Evolutionary conservation across 2,888 invertebrate genomes (phyloP).

Genomic region (Ptilodon capucinus): DNA sequence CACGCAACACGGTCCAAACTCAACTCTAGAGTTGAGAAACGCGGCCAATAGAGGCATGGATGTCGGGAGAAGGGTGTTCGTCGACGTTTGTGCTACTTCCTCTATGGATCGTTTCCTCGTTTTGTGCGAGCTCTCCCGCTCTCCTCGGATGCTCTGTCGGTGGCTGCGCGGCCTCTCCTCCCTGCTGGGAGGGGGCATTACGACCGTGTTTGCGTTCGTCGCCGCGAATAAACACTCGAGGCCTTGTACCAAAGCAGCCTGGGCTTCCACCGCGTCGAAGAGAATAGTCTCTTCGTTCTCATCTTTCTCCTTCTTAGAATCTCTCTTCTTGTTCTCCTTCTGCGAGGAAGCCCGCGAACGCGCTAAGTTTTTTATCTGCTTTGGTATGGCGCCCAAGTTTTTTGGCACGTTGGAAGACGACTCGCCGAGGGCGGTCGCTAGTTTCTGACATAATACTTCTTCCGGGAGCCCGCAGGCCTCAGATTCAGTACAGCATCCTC

Average conservation of each 20-base stretch:
- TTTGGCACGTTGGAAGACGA: slow-evolving; percentile 79
- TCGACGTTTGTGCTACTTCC: slow-evolving; percentile 85
- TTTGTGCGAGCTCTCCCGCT: slow-evolving; percentile 70
- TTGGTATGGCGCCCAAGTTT: slow-evolving; percentile 88
- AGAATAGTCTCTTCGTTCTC: slow-evolving; percentile 70
- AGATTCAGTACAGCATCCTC: slow-evolving; percentile 46
- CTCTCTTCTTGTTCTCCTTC: slow-evolving; percentile 80
- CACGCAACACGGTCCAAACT: slow-evolving; percentile 74
- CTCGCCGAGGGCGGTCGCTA: slow-evolving; percentile 66
- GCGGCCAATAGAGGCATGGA: slow-evolving; percentile 85
- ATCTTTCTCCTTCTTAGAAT: slow-evolving; percentile 72
- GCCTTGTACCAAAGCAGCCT: slow-evolving; percentile 81
- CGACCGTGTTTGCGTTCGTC: slow-evolving; percentile 75
- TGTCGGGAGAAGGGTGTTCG: slow-evolving; percentile 85
- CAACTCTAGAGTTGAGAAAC: slow-evolving; percentile 84
- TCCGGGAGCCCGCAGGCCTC: slow-evolving; percentile 47
- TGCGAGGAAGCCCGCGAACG: slow-evolving; percentile 82
- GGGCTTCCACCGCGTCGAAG: slow-evolving; percentile 78
- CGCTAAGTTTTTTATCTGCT: slow-evolving; percentile 83
- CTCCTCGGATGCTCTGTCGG: slow-evolving; percentile 69
- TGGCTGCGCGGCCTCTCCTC: slow-evolving; percentile 66
- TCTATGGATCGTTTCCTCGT: slow-evolving; percentile 79
- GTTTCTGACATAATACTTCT: slow-evolving; percentile 57
- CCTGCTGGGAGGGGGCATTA: slow-evolving; percentile 71
- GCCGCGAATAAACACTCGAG: slow-evolving; percentile 77